These are phyloP conservation scores for Sphinx pinastri DNA, from an alignment of 2,888 invertebrate species.

Conservation along the genomic window DNA sequence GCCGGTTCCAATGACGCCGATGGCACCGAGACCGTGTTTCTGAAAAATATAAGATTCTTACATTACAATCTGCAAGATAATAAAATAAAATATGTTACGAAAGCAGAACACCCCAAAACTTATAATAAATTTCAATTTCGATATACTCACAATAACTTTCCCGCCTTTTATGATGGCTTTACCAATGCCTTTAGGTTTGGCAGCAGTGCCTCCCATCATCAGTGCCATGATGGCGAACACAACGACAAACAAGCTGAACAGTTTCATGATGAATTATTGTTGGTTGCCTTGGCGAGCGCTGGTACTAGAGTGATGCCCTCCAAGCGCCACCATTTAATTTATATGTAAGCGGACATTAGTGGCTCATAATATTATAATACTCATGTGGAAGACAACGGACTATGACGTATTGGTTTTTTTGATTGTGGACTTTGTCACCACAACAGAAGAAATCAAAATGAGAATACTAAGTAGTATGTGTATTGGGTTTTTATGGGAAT, in stretches of 20 bases:
- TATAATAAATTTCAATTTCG: neutral
- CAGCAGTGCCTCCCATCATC: constrained; percentile 26
- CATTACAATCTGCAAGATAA: neutral
- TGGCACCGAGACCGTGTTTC: constrained; percentile 35
- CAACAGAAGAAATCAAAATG: neutral
- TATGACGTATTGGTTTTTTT: constrained; percentile 4
- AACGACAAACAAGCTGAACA: constrained; percentile 23
- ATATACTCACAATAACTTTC: constrained; percentile 34
- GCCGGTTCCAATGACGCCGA: constrained; percentile 36
- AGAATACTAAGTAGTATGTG: neutral
- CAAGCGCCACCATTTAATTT: neutral
- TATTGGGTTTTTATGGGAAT: neutral
- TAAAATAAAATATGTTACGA: neutral
- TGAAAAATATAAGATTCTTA: constrained; percentile 27
- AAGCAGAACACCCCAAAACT: neutral
- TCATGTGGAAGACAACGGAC: neutral
- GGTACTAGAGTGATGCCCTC: constrained; percentile 1
- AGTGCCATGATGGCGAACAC: constrained; percentile 25
- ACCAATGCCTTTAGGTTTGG: constrained; percentile 28
- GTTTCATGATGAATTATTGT: constrained; percentile 22
- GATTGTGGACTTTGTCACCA: neutral
- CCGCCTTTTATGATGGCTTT: constrained; percentile 33
- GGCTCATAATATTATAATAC: neutral
- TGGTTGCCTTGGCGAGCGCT: neutral
- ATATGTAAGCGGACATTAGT: neutral